Evolutionary conservation across 2,888 invertebrate genomes (phyloP).

Genomic region (Drosophila emarginata): DNA sequence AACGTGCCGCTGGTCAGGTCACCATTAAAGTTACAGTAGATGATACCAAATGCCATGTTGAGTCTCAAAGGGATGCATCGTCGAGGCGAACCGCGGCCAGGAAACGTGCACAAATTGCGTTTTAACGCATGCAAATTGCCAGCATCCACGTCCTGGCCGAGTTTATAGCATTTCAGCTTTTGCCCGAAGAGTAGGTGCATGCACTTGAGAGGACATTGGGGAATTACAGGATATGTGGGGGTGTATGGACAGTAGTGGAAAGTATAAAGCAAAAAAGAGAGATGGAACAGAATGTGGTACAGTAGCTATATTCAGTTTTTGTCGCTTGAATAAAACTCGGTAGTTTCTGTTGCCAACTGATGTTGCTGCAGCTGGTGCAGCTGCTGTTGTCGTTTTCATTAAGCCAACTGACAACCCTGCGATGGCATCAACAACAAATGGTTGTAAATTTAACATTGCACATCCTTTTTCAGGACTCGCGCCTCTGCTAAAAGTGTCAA

Average conservation of each 20-base stretch:
- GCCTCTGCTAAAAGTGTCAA: slow-evolving; percentile 56
- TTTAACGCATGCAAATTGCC: slow-evolving; percentile 79
- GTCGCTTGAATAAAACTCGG: slow-evolving; percentile 23
- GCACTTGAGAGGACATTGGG: slow-evolving; percentile 45
- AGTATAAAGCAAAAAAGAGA: slow-evolving; percentile 19
- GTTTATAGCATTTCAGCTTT: slow-evolving; percentile 70
- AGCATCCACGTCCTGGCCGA: slow-evolving; percentile 48
- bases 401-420: slow-evolving; percentile 59
- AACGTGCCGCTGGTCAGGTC: neutral
- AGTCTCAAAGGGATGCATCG: slow-evolving; percentile 46
- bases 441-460: slow-evolving; percentile 45
- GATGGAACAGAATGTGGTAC: neutral
- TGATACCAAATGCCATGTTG: slow-evolving; percentile 11
- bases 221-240: neutral
- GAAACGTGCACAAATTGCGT: slow-evolving; percentile 75
- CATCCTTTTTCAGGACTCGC: slow-evolving; percentile 45
- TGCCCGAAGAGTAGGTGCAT: slow-evolving; percentile 36
- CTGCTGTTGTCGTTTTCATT: slow-evolving; percentile 44
- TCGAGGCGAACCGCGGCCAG: slow-evolving; percentile 52
- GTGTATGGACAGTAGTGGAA: neutral
- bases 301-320: slow-evolving; percentile 4
- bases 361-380: slow-evolving; percentile 10
- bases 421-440: slow-evolving; percentile 14
- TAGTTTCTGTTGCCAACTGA: slow-evolving; percentile 26
- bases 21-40: slow-evolving; percentile 39